Conservation (phyloP, 2,888 invertebrate genomes). For the Drosophila austrosaltans region DNA sequence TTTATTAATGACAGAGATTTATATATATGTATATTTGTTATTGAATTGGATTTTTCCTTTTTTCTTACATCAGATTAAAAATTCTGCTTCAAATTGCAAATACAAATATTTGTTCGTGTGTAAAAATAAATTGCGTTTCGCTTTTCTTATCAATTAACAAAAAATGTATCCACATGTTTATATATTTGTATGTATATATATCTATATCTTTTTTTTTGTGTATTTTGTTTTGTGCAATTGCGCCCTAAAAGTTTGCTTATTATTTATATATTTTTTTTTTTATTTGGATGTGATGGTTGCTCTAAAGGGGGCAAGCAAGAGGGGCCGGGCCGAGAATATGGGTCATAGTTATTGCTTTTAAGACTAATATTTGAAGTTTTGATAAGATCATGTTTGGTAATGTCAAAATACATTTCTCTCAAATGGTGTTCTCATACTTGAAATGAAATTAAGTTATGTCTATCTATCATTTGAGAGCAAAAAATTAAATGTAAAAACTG, state of each 20-base stretch:
- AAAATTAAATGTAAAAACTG: neutral
- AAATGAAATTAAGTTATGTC: neutral
- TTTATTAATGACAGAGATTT: constrained; percentile 45
- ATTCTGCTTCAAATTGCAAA: constrained; percentile 33
- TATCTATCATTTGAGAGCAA: neutral
- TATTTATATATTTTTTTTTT: constrained; percentile 4
- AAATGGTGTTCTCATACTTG: neutral
- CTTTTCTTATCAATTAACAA: constrained; percentile 16
- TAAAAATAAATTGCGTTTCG: constrained; percentile 19
- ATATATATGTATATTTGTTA: constrained; percentile 9
- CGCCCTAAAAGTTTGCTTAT: constrained; percentile 29
- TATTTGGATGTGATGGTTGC: constrained; percentile 4
- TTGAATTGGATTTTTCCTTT: constrained; percentile 3
- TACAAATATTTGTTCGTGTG: constrained; percentile 21
- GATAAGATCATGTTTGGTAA: neutral
- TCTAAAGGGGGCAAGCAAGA: constrained; percentile 2
- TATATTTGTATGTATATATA: neutral
- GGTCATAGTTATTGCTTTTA: constrained; percentile 8
- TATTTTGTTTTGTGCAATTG: constrained; percentile 40
- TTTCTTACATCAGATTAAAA: constrained; percentile 34
- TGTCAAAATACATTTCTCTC: too few relatives aligned
- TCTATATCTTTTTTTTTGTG: neutral
- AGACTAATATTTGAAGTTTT: constrained; percentile 7
- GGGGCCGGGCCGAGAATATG: neutral
- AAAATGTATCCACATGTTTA: neutral